These are phyloP conservation scores for Meandrina meandrites DNA, from an alignment of 92 coral and sea anemone species.

Conservation along the genomic window DNA sequence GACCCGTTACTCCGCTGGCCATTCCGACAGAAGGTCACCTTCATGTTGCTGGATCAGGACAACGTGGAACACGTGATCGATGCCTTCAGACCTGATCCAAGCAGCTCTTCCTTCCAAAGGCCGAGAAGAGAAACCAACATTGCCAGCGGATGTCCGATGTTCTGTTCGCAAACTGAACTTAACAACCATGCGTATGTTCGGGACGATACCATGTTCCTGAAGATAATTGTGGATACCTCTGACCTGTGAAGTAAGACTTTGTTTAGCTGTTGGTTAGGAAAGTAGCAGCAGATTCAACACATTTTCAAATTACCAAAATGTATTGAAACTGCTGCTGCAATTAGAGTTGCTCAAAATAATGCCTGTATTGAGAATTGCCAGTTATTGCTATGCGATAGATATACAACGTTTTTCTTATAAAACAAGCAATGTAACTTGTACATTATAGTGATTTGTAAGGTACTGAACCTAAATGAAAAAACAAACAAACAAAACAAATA, in stretches of 20 bases:
- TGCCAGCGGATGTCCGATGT: conserved; percentile 89
- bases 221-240: conserved; percentile 29
- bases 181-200: conserved; percentile 42
- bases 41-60: conserved; percentile 75
- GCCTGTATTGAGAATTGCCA: neutral
- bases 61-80: conserved; percentile 81
- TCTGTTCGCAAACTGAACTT: conserved; percentile 39
- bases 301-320: neutral
- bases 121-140: conserved; percentile 84
- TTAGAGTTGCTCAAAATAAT: neutral
- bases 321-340: too few relatives aligned
- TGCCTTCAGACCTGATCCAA: conserved; percentile 84
- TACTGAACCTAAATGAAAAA: neutral
- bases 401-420: neutral
- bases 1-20: conserved; percentile 83
- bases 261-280: neutral
- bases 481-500: neutral
- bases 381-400: neutral
- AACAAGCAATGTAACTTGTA: neutral
- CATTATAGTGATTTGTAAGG: neutral
- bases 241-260: conserved; percentile 25
- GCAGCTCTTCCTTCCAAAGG: conserved; percentile 86
- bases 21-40: conserved; percentile 77
- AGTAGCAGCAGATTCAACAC: neutral
- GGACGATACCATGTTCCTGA: conserved; percentile 38